phyloP scores from a whole-genome alignment of 2,797 vertebrate genomes.

The Tokudaia muenninki region DNA sequence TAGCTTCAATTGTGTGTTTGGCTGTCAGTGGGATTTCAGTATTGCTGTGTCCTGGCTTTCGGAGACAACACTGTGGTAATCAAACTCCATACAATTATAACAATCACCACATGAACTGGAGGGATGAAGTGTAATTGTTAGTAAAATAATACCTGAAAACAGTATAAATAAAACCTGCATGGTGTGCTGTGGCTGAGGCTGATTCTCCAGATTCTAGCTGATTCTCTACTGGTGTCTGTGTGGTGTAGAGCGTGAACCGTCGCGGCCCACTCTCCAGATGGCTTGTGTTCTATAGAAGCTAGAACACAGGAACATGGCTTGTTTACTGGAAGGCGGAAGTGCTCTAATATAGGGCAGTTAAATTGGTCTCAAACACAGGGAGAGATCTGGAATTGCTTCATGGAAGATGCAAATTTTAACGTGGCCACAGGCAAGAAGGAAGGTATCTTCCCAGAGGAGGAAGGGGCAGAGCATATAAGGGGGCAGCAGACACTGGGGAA shows the following conservation, averaged over 20 bases:
- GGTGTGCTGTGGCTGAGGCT: neutral
- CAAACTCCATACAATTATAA: neutral
- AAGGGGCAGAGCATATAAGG: neutral
- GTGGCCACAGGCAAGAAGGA: neutral
- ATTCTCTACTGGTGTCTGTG: neutral
- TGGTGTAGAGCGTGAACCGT: neutral
- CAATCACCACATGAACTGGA: neutral
- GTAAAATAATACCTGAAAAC: neutral
- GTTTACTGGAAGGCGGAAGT: neutral
- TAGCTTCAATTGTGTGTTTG: neutral
- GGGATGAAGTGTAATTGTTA: neutral
- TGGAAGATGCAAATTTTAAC: neutral
- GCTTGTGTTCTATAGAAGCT: neutral
- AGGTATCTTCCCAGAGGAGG: neutral
- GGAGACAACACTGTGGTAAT: neutral
- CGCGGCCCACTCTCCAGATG: neutral
- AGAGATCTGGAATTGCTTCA: neutral
- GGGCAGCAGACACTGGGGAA: neutral
- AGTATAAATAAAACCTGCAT: neutral
- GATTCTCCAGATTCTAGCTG: slow-evolving; percentile 4
- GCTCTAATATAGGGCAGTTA: neutral
- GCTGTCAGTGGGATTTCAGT: neutral
- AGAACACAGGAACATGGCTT: neutral
- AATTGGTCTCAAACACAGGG: neutral
- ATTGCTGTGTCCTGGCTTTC: neutral